These are phyloP conservation scores for Syngnathus floridae DNA, from an alignment of 2,113 vertebrate genomes.

Conservation along the genomic window DNA sequence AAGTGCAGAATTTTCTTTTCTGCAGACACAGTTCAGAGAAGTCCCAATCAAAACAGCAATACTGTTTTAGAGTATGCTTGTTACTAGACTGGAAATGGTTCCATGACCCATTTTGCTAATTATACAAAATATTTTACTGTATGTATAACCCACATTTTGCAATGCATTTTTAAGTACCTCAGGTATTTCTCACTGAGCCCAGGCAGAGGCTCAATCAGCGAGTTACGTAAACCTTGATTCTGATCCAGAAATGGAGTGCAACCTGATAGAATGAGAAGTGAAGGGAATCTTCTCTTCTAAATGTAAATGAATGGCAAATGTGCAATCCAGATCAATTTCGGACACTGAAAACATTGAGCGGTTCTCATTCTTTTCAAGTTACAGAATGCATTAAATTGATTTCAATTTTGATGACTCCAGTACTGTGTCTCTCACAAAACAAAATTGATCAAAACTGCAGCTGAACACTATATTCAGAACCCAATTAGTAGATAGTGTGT, in stretches of 20 bases:
- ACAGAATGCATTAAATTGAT: not conserved
- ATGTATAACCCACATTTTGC: not conserved
- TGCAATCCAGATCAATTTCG: too few species aligned
- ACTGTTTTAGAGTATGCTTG: too few species aligned
- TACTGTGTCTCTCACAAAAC: too few species aligned
- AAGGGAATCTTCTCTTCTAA: not conserved
- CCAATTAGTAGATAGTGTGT: too few species aligned
- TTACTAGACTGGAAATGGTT: slow-evolving; percentile 5
- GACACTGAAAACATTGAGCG: too few species aligned
- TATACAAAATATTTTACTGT: not conserved
- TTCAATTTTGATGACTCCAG: too few species aligned
- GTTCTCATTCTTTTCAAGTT: too few species aligned
- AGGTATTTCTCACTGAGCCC: not conserved
- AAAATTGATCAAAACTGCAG: too few species aligned
- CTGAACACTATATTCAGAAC: too few species aligned
- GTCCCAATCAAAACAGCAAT: too few species aligned
- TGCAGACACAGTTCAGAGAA: slow-evolving; percentile 2
- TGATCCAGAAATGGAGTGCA: not conserved
- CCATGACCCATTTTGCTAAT: slow-evolving; percentile 24
- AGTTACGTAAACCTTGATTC: not conserved
- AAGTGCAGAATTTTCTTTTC: slow-evolving; percentile 18
- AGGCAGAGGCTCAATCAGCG: not conserved
- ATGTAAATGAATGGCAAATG: too few species aligned
- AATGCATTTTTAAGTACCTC: not conserved
- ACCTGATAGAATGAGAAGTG: not conserved